A percentile compares a stretch with the other conserved stretches of the same genome.
Evolutionary conservation across 1,140 invertebrate species (phyloP).

Genomic region (Zaprionus tsacasi): DNA sequence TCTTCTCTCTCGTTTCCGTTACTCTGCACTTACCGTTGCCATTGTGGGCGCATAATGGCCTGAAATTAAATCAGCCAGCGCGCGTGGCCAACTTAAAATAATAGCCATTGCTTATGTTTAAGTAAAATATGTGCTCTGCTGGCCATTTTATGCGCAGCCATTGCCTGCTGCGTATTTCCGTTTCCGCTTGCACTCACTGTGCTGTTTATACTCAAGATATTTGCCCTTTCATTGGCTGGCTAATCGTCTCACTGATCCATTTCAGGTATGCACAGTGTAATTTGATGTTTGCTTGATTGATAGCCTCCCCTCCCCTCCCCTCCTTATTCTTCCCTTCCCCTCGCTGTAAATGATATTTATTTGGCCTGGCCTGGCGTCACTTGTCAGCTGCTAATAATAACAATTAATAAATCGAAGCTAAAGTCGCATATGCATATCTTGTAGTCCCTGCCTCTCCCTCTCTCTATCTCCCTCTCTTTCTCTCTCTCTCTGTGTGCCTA

Average conservation of each 20-base stretch:
- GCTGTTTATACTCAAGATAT: slow-evolving; percentile 13
- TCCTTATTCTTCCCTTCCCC: too few species aligned
- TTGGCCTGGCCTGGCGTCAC: slow-evolving; percentile 5
- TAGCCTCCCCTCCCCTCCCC: slow-evolving; percentile 24
- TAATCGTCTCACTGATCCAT: background rate
- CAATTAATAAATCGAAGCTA: slow-evolving; percentile 68
- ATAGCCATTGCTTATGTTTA: slow-evolving; percentile 81
- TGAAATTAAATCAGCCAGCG: slow-evolving; percentile 80
- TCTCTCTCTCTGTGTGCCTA: slow-evolving; percentile 18
- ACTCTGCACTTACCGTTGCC: slow-evolving; percentile 62
- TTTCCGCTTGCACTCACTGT: slow-evolving; percentile 48
- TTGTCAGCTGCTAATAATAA: slow-evolving; percentile 62
- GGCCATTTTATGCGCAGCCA: slow-evolving; percentile 43
- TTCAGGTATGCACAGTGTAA: slow-evolving; percentile 4
- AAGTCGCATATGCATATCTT: slow-evolving; percentile 5
- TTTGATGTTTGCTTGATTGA: slow-evolving; percentile 52
- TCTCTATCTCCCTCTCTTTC: background rate
- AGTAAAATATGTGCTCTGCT: slow-evolving; percentile 74
- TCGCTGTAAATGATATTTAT: slow-evolving; percentile 40
- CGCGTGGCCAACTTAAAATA: slow-evolving; percentile 81
- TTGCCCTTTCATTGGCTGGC: too few species aligned
- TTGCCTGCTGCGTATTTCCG: slow-evolving; percentile 64
- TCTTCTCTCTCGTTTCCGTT: slow-evolving; percentile 22
- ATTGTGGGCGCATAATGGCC: slow-evolving; percentile 79
- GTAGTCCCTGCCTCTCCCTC: too few species aligned